Evolutionary conservation across 1,140 invertebrate genomes (phyloP).

Genomic region (Drosophila mauritiana): DNA sequence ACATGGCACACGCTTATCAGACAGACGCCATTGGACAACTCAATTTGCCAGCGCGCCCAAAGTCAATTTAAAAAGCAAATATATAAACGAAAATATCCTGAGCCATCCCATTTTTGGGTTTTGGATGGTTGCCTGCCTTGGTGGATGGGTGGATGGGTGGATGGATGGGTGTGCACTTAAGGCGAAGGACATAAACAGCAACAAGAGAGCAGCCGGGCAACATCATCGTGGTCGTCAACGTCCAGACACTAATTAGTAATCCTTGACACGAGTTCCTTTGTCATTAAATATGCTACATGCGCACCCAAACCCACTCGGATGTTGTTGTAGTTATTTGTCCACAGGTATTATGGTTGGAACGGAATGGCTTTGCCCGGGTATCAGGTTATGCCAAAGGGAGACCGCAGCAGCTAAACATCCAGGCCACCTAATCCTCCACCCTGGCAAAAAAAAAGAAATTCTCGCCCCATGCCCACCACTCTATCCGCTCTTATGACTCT

Average conservation of each 20-base stretch:
- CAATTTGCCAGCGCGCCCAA: conserved; percentile 66
- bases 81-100: conserved; percentile 34
- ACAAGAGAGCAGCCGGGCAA: conserved; percentile 37
- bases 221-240: conserved; percentile 62
- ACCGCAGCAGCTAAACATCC: conserved; percentile 7
- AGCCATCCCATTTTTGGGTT: not conserved
- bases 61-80: conserved; percentile 83
- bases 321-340: conserved; percentile 78
- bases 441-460: not conserved
- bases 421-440: conserved; percentile 27
- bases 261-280: conserved; percentile 78
- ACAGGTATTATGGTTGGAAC: conserved; percentile 64
- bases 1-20: conserved; percentile 60
- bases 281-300: conserved; percentile 80
- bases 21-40: conserved; percentile 53
- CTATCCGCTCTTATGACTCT: conserved; percentile 12
- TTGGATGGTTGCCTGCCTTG: not conserved
- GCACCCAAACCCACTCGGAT: conserved; percentile 24
- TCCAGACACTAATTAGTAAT: conserved; percentile 83
- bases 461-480: not conserved
- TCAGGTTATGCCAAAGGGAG: conserved; percentile 62
- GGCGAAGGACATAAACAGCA: conserved; percentile 56
- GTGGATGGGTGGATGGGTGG: not conserved
- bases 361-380: conserved; percentile 50
- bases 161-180: conserved; percentile 57